A percentile compares a stretch with the other conserved stretches of the same genome.
These are phyloP conservation scores for Chaetops frenatus DNA, from an alignment of 2,113 vertebrate genomes.

Conservation along the genomic window DNA sequence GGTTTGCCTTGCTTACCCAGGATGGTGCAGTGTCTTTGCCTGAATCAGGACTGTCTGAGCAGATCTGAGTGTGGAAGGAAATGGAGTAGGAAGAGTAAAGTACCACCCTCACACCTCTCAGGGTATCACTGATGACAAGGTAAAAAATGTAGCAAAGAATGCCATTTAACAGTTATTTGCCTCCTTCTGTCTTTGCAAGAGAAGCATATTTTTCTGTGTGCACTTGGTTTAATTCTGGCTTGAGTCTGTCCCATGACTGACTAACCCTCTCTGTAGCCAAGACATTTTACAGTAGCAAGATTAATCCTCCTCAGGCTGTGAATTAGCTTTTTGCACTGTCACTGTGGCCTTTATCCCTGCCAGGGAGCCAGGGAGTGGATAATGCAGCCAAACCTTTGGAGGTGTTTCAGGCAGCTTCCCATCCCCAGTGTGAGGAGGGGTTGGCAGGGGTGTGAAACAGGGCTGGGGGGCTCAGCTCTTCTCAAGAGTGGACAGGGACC, in stretches of 20 bases:
- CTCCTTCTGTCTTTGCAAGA: not conserved
- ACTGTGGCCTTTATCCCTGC: not conserved
- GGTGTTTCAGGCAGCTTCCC: not conserved
- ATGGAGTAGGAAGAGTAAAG: not conserved
- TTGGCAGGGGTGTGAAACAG: not conserved
- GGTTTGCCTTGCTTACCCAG: not conserved
- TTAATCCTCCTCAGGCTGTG: constrained; percentile 37
- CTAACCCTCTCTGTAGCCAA: not conserved
- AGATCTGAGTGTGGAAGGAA: not conserved
- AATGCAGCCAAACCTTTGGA: not conserved
- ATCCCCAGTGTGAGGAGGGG: not conserved
- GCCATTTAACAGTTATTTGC: not conserved
- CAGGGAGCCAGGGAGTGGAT: not conserved
- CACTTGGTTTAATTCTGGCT: not conserved
- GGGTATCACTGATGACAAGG: not conserved
- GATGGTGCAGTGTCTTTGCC: not conserved
- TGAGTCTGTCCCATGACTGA: not conserved
- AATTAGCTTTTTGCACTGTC: not conserved
- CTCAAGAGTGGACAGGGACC: rapidly evolving
- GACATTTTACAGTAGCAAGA: constrained; percentile 13
- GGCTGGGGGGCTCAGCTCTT: not conserved
- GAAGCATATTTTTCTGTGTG: not conserved
- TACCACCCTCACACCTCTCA: not conserved
- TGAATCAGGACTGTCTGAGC: not conserved
- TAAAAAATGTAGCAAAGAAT: not conserved